phyloP scores from a whole-genome alignment of 2,113 vertebrate species.

The Pholis gunnellus region DNA sequence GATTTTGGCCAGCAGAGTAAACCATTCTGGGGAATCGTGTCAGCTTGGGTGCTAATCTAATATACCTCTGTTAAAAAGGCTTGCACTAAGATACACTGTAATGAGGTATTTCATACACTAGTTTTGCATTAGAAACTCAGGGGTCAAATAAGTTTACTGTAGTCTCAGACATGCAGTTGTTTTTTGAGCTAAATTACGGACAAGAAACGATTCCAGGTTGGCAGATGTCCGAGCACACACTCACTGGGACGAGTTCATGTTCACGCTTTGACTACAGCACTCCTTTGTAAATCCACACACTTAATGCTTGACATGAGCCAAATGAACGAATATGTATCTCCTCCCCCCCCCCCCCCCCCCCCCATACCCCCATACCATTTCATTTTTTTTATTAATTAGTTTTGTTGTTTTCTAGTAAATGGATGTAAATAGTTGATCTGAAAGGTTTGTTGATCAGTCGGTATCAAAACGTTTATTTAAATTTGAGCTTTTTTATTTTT shows the following conservation, averaged over 20 bases:
- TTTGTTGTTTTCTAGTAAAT: conserved; percentile 75
- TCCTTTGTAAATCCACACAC: conserved; percentile 81
- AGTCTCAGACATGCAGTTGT: conserved; percentile 81
- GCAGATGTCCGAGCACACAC: conserved; percentile 80
- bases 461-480: conserved; percentile 84
- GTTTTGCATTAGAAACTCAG: conserved; percentile 88
- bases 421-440: conserved; percentile 78
- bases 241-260: conserved; percentile 73
- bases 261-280: conserved; percentile 78
- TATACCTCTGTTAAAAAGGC: conserved; percentile 88
- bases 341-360: background rate
- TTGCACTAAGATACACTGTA: conserved; percentile 89
- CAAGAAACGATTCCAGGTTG: conserved; percentile 66
- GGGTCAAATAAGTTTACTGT: conserved; percentile 88
- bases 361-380: conserved; percentile 41
- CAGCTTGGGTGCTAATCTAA: conserved; percentile 87
- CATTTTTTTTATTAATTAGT: conserved; percentile 31
- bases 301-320: conserved; percentile 83
- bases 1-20: conserved; percentile 73
- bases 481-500: conserved; percentile 52
- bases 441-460: conserved; percentile 66
- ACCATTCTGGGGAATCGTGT: conserved; percentile 74
- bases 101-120: conserved; percentile 88
- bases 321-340: conserved; percentile 70
- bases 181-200: conserved; percentile 64